phyloP scores from a whole-genome alignment of 1,140 invertebrate species.

The Phymastichus coffea region DNA sequence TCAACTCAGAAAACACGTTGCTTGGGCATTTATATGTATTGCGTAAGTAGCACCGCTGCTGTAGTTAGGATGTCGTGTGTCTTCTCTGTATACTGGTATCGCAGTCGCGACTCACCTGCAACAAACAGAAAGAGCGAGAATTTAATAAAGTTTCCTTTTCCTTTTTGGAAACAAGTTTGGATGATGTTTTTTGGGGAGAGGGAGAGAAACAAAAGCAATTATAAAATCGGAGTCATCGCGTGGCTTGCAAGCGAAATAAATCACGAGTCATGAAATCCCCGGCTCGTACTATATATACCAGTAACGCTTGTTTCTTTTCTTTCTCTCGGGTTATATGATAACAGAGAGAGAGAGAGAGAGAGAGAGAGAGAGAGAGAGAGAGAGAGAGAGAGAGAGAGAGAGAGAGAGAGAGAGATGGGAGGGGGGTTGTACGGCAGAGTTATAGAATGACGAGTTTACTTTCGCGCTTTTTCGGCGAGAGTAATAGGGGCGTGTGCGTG shows the following conservation, averaged over 20 bases:
- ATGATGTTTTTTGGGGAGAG: too few relatives aligned
- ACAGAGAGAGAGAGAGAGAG: too few relatives aligned
- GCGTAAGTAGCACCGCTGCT: too few relatives aligned
- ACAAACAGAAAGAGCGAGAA: neutral
- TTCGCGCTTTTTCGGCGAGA: constrained; percentile 17
- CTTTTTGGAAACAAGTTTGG: too few relatives aligned
- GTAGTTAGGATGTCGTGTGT: too few relatives aligned
- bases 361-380: too few relatives aligned
- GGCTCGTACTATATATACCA: neutral
- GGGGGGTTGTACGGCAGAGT: neutral
- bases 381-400: too few relatives aligned
- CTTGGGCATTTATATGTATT: too few relatives aligned
- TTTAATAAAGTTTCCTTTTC: too few relatives aligned
- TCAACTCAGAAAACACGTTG: too few relatives aligned
- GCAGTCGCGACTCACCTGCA: neutral
- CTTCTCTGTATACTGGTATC: too few relatives aligned
- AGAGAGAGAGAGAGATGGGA: neutral
- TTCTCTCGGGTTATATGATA: constrained; percentile 7
- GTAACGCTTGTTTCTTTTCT: neutral
- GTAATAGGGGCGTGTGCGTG: neutral
- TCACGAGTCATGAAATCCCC: constrained; percentile 12
- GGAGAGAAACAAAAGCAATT: too few relatives aligned
- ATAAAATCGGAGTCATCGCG: neutral
- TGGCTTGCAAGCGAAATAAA: neutral
- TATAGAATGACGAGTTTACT: constrained; percentile 24